phyloP scores from a whole-genome alignment of 1,140 invertebrate species.

The Hypsibius dujardini region DNA sequence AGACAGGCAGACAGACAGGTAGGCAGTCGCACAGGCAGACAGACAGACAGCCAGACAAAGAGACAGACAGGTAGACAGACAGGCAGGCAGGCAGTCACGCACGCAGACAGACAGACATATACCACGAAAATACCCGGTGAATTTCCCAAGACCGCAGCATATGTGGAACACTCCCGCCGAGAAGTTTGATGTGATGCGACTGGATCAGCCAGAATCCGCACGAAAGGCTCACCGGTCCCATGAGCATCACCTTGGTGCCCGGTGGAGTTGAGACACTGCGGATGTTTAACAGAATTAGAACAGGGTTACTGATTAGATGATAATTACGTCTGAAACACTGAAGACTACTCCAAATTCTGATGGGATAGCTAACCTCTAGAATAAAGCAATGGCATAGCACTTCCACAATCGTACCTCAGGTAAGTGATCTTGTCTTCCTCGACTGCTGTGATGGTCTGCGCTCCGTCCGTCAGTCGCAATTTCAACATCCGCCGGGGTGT shows the following conservation, averaged over 20 bases:
- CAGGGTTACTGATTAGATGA: too few relatives aligned
- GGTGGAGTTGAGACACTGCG: background rate
- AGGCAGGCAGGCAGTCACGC: background rate
- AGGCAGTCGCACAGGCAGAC: too few relatives aligned
- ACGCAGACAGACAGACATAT: background rate
- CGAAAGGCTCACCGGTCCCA: background rate
- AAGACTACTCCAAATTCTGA: too few relatives aligned
- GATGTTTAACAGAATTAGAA: background rate
- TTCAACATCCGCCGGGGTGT: background rate
- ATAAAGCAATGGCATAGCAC: too few relatives aligned
- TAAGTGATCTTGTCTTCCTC: background rate
- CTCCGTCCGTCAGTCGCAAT: constrained; percentile 6
- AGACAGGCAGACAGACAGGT: too few relatives aligned
- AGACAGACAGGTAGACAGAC: too few relatives aligned
- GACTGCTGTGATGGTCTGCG: background rate
- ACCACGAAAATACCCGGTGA: background rate
- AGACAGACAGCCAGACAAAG: too few relatives aligned
- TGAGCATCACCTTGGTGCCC: background rate
- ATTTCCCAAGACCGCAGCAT: constrained; percentile 11
- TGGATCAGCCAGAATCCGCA: background rate
- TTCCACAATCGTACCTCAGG: background rate
- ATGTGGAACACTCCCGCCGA: background rate
- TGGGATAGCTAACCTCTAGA: too few relatives aligned
- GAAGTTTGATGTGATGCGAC: background rate
- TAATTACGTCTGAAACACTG: too few relatives aligned